Percentiles rank a stretch among this genome's conserved stretches.
Conservation (phyloP, 2,888 invertebrate genomes). For the Agrilus biguttatus region DNA sequence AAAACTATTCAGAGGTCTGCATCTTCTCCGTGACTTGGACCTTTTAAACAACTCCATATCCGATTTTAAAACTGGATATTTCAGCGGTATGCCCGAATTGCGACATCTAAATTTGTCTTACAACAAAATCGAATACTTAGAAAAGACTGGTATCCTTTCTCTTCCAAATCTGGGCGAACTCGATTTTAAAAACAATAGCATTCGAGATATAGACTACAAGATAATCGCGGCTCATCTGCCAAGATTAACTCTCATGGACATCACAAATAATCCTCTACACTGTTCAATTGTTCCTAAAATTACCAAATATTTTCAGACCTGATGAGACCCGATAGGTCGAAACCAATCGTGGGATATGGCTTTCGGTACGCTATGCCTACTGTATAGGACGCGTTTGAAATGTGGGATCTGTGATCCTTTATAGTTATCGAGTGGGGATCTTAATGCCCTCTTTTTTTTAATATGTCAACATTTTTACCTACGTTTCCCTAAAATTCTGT, state of each 20-base stretch:
- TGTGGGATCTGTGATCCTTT: too few species aligned
- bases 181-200: constrained; percentile 23
- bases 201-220: constrained; percentile 24
- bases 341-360: too few species aligned
- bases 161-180: constrained; percentile 23
- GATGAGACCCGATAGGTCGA: too few species aligned
- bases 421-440: too few species aligned
- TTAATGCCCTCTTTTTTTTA: too few species aligned
- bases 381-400: too few species aligned
- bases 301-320: too few species aligned
- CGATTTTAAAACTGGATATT: constrained; percentile 20
- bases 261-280: constrained; percentile 21
- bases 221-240: constrained; percentile 21
- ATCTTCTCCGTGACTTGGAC: constrained; percentile 17
- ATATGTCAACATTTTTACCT: too few species aligned
- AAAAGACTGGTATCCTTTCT: constrained; percentile 21
- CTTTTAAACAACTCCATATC: constrained; percentile 20
- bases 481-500: too few species aligned
- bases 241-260: constrained; percentile 18
- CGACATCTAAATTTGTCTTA: constrained; percentile 21
- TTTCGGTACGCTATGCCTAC: too few species aligned
- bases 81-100: constrained; percentile 23
- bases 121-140: constrained; percentile 18
- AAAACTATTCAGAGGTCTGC: constrained; percentile 17
- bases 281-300: constrained; percentile 12